phyloP scores from a whole-genome alignment of 2,113 vertebrate genomes.

The Nyctibius bracteatus region DNA sequence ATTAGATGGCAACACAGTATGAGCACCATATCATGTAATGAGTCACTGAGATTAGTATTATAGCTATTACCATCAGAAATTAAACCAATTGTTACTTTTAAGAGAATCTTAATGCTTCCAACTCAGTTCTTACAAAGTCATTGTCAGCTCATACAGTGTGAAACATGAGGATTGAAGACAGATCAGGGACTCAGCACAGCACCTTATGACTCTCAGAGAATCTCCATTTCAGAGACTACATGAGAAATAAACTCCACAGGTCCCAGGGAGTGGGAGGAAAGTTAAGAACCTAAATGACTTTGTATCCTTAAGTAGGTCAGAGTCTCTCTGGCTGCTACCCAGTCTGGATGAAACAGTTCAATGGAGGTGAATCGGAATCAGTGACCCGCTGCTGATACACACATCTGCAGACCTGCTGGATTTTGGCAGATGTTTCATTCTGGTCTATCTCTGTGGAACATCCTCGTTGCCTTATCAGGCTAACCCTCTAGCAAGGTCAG shows the following conservation, averaged over 20 bases:
- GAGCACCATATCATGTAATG: neutral
- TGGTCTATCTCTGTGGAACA: slow-evolving; percentile 41
- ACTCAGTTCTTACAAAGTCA: neutral
- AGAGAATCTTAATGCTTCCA: neutral
- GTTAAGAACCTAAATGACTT: neutral
- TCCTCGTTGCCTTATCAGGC: neutral
- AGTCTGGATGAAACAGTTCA: slow-evolving; percentile 21
- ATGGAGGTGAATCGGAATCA: neutral
- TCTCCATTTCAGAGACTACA: neutral
- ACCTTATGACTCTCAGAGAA: neutral
- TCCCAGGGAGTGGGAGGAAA: neutral
- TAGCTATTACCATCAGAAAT: neutral
- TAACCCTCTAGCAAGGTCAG: neutral
- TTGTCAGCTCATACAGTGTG: neutral
- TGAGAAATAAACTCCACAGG: neutral
- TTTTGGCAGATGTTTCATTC: slow-evolving; percentile 5
- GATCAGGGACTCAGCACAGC: neutral
- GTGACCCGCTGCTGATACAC: neutral
- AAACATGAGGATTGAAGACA: neutral
- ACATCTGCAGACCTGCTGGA: neutral
- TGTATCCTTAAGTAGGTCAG: neutral
- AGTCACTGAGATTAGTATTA: neutral
- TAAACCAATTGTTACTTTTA: neutral
- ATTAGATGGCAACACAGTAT: fast-evolving
- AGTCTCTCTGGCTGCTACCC: neutral